Percentiles rank a stretch among this genome's conserved stretches.
Evolutionary conservation across 2,113 vertebrate genomes (phyloP).

Genomic region (Sylvilagus bachmani): DNA sequence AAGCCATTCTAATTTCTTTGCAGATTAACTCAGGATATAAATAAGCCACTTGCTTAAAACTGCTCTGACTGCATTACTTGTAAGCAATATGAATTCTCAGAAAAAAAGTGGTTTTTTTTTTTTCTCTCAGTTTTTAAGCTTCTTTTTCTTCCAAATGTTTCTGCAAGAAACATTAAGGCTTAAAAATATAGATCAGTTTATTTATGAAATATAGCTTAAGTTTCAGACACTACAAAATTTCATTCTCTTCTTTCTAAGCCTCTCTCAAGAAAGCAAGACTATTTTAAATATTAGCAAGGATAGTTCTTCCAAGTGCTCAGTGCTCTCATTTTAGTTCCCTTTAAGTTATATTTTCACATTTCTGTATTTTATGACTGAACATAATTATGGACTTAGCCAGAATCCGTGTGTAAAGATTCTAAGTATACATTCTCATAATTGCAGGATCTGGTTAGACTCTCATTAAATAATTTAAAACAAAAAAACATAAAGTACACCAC

Average conservation of each 20-base stretch:
- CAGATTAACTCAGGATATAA: constrained; percentile 58
- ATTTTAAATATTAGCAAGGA: neutral
- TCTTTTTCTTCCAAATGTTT: neutral
- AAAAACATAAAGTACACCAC: neutral
- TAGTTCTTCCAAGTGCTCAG: neutral
- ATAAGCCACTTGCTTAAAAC: constrained; percentile 52
- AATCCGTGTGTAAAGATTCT: neutral
- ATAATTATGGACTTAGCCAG: neutral
- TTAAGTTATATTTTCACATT: neutral
- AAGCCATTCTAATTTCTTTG: constrained; percentile 29
- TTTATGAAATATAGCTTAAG: constrained; percentile 33
- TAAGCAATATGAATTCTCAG: neutral
- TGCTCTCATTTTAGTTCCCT: neutral
- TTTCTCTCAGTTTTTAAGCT: neutral
- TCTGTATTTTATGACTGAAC: neutral
- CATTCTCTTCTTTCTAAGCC: neutral
- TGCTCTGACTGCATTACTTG: neutral
- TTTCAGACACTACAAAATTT: neutral
- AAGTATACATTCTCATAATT: neutral
- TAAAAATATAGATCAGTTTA: neutral
- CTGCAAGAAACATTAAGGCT: neutral
- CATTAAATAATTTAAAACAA: neutral
- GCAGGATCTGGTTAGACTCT: neutral
- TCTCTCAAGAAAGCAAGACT: neutral
- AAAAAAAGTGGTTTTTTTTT: neutral